Percentiles rank a stretch among this genome's conserved stretches.
Evolutionary conservation across 1,140 invertebrate genomes (phyloP).

Genomic region (Acromyrmex charruanus): DNA sequence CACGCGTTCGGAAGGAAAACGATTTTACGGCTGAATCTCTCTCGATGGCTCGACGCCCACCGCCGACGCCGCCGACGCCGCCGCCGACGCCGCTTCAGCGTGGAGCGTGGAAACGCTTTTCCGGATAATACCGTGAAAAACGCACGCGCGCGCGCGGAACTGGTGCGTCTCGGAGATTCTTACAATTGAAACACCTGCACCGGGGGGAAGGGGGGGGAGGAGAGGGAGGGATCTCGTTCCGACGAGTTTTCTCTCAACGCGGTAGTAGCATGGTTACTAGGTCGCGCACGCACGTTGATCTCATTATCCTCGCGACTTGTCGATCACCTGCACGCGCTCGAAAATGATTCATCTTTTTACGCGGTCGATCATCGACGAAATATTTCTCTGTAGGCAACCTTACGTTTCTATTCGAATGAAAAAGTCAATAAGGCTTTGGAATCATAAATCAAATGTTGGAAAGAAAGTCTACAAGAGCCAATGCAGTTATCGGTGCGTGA

Average conservation of each 20-base stretch:
- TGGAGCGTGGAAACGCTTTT: constrained; percentile 42
- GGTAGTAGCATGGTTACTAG: constrained; percentile 56
- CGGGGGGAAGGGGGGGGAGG: neutral
- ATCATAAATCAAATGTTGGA: too few relatives aligned
- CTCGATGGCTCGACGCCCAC: constrained; percentile 35
- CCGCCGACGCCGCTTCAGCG: neutral
- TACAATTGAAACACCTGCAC: constrained; percentile 69
- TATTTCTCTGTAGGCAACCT: neutral
- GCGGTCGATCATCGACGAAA: neutral
- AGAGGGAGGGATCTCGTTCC: constrained; percentile 58
- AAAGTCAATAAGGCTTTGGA: too few relatives aligned
- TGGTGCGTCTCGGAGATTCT: constrained; percentile 42
- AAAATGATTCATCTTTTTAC: constrained; percentile 8
- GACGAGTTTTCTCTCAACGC: constrained; percentile 64
- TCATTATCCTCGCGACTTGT: constrained; percentile 37
- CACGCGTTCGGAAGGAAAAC: constrained; percentile 43
- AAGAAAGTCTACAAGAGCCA: too few relatives aligned
- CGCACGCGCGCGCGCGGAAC: constrained; percentile 36
- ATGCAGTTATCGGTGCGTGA: too few relatives aligned
- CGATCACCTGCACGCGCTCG: neutral
- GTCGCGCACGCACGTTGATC: constrained; percentile 46
- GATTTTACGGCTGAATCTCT: constrained; percentile 47
- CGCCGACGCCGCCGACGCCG: neutral
- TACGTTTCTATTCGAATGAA: neutral
- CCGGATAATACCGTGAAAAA: constrained; percentile 67